Evolutionary conservation across 2,113 vertebrate genomes (phyloP), one percentile per base, ranked within the genome.

Genomic region (Microtus ochrogaster): DNA sequence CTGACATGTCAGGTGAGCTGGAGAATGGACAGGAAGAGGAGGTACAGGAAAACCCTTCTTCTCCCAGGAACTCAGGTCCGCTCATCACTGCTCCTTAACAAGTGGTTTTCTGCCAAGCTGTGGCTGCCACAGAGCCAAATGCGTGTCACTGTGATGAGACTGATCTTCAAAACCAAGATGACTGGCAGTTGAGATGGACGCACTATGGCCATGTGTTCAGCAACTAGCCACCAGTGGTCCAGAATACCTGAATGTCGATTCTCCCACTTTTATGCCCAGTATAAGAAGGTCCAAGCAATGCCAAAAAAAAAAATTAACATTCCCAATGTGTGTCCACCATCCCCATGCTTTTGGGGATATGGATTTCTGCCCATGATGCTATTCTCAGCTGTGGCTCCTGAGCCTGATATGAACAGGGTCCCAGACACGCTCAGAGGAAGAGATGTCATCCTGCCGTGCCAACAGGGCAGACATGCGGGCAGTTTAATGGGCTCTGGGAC

Each of bases 11-110:
- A 2, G 63, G 2, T 12, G 63, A 78, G 9, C n/a, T 41, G 30
- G n/a, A 36, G 14, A 52, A 17, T 11, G 10, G 30, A 28, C 2
- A 47, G 78, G 28, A 30, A n/a, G 9, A 74, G 14, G 13, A 16
- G 24, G 10, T 0, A 1, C 58, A 33, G 61, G 28, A 41, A 44
- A 14, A 17, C 10, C 33, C 47, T 19, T 0, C 24, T 44, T 44
- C 1, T 2, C 72, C 16, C 26, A 36, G 3, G 47, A 24, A 24
- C 41, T 28, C 44, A 14, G 26, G 21, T 7, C 41, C 61, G 12
- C 3, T 68, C 68, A 44, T 14, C 39, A 7, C 90, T 12, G 41
- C 4, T 33, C 63, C 52, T 83, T n/a, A 10, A 5, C 14, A 61
- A 58, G 14, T 1, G 12, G 44, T 44, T 74, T 58, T 55, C 70